phyloP scores from a whole-genome alignment of 2,888 invertebrate genomes.

The Acanthoscelides obtectus region DNA sequence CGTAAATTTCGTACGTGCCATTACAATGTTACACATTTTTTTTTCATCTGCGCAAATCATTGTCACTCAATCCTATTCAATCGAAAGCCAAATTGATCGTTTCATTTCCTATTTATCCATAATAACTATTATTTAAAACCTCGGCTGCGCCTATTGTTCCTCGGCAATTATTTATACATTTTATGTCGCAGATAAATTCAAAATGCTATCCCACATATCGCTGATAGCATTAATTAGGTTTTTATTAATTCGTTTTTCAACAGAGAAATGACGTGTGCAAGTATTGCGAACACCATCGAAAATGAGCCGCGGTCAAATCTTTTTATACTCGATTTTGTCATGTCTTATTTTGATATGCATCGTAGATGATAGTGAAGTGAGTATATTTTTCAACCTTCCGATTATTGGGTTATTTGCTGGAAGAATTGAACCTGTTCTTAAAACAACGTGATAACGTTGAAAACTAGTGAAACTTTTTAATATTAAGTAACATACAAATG shows the following conservation, averaged over 20 bases:
- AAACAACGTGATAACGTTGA: too few species aligned
- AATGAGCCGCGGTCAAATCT: neutral
- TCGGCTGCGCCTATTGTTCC: neutral
- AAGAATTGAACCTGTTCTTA: too few species aligned
- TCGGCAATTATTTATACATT: neutral
- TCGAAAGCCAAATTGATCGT: neutral
- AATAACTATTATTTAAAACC: neutral
- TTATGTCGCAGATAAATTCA: neutral
- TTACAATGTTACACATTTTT: too few species aligned
- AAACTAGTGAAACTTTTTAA: too few species aligned
- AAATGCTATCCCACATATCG: neutral
- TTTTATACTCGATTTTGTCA: neutral
- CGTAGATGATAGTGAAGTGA: neutral
- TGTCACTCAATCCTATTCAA: neutral
- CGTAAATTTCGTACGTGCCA: too few species aligned
- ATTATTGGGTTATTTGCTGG: too few species aligned
- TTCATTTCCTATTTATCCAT: neutral
- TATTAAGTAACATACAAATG: too few species aligned
- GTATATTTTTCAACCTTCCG: too few species aligned
- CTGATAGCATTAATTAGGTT: neutral
- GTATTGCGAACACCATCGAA: neutral
- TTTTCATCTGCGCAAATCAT: too few species aligned
- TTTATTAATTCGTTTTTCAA: neutral
- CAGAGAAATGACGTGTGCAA: neutral
- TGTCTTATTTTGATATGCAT: neutral